Percentiles rank a stretch among this genome's conserved stretches.
Conservation (phyloP, 2,888 invertebrate species). For the Galerucella calmariensis region DNA sequence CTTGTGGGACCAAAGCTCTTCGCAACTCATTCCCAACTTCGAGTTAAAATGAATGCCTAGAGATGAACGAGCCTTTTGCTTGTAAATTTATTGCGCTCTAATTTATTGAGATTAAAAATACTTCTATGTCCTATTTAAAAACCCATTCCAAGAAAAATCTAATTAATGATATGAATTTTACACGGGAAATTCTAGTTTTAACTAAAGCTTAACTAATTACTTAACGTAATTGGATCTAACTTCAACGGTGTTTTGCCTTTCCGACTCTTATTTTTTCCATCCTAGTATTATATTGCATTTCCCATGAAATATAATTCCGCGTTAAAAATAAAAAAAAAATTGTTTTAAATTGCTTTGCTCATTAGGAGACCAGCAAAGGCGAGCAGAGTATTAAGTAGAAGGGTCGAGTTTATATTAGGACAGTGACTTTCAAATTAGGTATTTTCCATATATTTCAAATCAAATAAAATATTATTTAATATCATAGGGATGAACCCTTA, state of each 20-base stretch:
- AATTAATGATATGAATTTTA: background rate
- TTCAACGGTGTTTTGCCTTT: constrained; percentile 3
- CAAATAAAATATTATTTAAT: too few species aligned
- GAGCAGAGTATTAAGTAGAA: background rate
- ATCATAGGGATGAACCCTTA: too few species aligned
- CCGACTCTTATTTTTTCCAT: constrained; percentile 1
- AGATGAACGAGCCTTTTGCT: background rate
- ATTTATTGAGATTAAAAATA: background rate
- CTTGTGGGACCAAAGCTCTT: too few species aligned
- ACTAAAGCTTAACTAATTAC: background rate
- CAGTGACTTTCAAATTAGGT: too few species aligned
- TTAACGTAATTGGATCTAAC: background rate
- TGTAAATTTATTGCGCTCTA: background rate
- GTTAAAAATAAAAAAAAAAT: background rate
- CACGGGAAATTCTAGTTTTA: background rate
- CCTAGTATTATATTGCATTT: background rate
- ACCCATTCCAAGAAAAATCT: background rate
- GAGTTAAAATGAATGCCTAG: too few species aligned
- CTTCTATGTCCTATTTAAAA: background rate
- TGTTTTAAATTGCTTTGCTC: background rate
- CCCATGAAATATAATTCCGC: background rate
- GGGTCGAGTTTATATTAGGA: too few species aligned
- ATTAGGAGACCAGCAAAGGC: background rate
- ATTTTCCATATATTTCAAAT: too few species aligned
- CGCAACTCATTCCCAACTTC: too few species aligned